A percentile compares a stretch with the other conserved stretches of the same genome.
phyloP scores from a whole-genome alignment of 1,140 invertebrate species.

The Nebria ingens region DNA sequence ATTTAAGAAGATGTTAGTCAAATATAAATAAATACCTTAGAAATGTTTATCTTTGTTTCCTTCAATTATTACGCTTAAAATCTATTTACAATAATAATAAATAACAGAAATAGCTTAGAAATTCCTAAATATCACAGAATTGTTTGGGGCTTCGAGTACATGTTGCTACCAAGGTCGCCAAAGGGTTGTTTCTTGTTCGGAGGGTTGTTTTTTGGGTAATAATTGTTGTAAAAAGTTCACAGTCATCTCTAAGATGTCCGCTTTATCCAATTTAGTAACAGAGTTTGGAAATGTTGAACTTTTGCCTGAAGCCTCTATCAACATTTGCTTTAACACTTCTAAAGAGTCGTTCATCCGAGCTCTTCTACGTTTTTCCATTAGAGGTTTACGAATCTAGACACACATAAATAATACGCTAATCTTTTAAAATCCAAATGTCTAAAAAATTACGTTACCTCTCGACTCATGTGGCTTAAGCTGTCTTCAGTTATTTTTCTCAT shows the following conservation, averaged over 20 bases:
- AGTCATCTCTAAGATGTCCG: constrained; percentile 57
- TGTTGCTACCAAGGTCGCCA: not conserved
- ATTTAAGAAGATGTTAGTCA: too few relatives aligned
- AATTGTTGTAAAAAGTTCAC: constrained; percentile 45
- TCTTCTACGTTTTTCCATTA: constrained; percentile 58
- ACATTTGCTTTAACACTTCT: constrained; percentile 48
- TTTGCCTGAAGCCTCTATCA: constrained; percentile 37
- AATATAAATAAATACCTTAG: too few relatives aligned
- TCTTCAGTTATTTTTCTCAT: too few relatives aligned
- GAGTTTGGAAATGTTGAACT: constrained; percentile 32
- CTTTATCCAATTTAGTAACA: constrained; percentile 50
- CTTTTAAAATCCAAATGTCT: not conserved
- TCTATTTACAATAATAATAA: too few relatives aligned
- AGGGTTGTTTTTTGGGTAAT: not conserved
- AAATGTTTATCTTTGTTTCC: too few relatives aligned
- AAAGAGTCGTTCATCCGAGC: constrained; percentile 58
- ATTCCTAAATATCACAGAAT: not conserved
- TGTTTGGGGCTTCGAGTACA: not conserved
- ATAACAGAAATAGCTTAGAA: too few relatives aligned
- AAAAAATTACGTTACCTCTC: not conserved
- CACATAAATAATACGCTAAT: constrained; percentile 4
- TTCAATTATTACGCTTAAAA: too few relatives aligned
- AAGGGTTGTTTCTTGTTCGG: not conserved
- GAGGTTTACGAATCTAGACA: constrained; percentile 50
- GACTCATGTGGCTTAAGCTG: too few relatives aligned